A percentile compares a stretch with the other conserved stretches of the same genome.
Evolutionary conservation across 1,140 invertebrate species (phyloP).

Genomic region (Drosophila nigromelanica): DNA sequence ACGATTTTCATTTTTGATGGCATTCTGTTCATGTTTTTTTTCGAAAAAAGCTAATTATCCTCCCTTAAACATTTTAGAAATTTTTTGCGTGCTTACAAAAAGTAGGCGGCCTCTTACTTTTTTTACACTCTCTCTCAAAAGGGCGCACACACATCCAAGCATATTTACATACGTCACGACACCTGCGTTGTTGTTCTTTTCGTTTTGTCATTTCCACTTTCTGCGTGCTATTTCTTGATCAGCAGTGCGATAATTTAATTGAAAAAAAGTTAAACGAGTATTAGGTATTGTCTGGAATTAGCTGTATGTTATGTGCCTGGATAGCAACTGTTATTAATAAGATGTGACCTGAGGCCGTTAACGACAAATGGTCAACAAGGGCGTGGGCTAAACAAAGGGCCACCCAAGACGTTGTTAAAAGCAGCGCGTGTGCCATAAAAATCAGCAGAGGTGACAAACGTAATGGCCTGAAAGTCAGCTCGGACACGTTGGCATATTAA

Average conservation of each 20-base stretch:
- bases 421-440: slow-evolving; percentile 62
- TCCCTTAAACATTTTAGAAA: no score
- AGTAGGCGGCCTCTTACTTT: not conserved
- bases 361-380: slow-evolving; percentile 1
- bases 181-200: not conserved
- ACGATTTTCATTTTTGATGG: no score
- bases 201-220: slow-evolving; percentile 9
- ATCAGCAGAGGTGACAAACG: slow-evolving; percentile 69
- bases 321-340: slow-evolving; percentile 39
- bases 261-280: not conserved
- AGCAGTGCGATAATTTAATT: slow-evolving; percentile 9
- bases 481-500: slow-evolving; percentile 33
- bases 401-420: slow-evolving; percentile 39
- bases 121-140: not conserved
- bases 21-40: no score
- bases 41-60: no score
- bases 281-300: not conserved
- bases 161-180: not conserved
- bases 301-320: not conserved
- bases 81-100: not conserved
- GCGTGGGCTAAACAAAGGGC: slow-evolving; percentile 28
- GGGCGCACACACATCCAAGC: not conserved
- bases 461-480: slow-evolving; percentile 43
- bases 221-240: slow-evolving; percentile 7
- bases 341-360: slow-evolving; percentile 39